Percentiles rank a stretch among this genome's conserved stretches.
phyloP scores from a whole-genome alignment of 1,140 invertebrate genomes.

The Pemphigus obesinymphae region DNA sequence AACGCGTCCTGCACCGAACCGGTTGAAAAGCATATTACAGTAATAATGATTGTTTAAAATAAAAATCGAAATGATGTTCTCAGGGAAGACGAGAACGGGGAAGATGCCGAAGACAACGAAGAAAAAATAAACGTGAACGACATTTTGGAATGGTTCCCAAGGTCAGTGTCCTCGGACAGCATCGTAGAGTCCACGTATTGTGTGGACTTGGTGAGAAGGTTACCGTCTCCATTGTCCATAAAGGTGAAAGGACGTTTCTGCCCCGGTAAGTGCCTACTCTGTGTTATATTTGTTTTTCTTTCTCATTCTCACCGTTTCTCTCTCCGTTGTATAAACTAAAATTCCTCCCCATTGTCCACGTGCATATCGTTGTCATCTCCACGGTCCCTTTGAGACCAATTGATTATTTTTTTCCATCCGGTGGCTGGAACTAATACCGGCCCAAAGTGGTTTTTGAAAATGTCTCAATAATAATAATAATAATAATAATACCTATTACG shows the following conservation, averaged over 20 bases:
- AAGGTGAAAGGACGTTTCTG: slow-evolving; percentile 35
- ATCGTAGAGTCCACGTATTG: slow-evolving; percentile 59
- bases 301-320: neutral
- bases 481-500: too few species aligned
- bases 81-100: slow-evolving; percentile 37
- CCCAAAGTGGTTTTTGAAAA: neutral
- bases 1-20: neutral
- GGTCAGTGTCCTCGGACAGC: slow-evolving; percentile 73
- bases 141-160: slow-evolving; percentile 55
- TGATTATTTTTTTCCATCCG: slow-evolving; percentile 3
- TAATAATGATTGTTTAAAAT: neutral
- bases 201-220: slow-evolving; percentile 47
- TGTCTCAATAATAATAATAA: neutral
- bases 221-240: slow-evolving; percentile 49
- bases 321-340: neutral
- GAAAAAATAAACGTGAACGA: slow-evolving; percentile 40
- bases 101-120: slow-evolving; percentile 40
- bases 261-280: slow-evolving; percentile 21
- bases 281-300: slow-evolving; percentile 24
- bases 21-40: neutral
- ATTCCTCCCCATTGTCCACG: neutral
- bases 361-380: neutral
- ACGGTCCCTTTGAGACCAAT: neutral
- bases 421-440: neutral
- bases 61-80: neutral